phyloP scores from a whole-genome alignment of 2,797 vertebrate genomes.

The Platalea minor region DNA sequence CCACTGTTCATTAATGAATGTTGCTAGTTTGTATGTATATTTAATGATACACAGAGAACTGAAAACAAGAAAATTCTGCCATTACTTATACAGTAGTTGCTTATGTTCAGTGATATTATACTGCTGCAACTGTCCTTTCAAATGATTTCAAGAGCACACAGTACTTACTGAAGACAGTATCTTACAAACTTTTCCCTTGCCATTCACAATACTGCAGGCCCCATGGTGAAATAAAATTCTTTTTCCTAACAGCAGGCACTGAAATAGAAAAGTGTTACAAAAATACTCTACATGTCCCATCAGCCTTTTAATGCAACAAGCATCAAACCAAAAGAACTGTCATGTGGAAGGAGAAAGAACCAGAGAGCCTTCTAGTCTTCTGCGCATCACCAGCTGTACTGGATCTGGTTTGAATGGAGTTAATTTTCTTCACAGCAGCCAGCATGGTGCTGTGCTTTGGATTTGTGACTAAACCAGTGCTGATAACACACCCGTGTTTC shows the following conservation, averaged over 20 bases:
- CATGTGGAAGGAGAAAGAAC: not conserved
- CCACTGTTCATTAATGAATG: not conserved
- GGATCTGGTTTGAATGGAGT: not conserved
- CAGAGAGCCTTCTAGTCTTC: not conserved
- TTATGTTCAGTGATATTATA: not conserved
- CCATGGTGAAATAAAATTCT: not conserved
- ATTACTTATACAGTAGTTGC: not conserved
- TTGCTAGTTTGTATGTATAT: not conserved
- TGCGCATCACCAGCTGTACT: not conserved
- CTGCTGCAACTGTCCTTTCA: not conserved
- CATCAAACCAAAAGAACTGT: not conserved
- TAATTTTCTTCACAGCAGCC: not conserved
- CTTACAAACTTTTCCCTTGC: not conserved
- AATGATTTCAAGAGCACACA: not conserved
- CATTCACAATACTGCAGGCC: not conserved
- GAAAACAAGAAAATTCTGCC: not conserved
- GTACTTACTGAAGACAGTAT: not conserved
- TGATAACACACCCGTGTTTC: not conserved
- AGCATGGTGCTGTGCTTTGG: not conserved
- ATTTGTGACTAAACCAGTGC: not conserved
- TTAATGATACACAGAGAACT: not conserved
- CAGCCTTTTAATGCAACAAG: not conserved
- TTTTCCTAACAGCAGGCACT: not conserved
- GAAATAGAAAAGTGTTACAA: not conserved
- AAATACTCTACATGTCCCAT: not conserved